Evolutionary conservation across 2,113 vertebrate species (phyloP).

Genomic region (Melanostigma gelatinosum): DNA sequence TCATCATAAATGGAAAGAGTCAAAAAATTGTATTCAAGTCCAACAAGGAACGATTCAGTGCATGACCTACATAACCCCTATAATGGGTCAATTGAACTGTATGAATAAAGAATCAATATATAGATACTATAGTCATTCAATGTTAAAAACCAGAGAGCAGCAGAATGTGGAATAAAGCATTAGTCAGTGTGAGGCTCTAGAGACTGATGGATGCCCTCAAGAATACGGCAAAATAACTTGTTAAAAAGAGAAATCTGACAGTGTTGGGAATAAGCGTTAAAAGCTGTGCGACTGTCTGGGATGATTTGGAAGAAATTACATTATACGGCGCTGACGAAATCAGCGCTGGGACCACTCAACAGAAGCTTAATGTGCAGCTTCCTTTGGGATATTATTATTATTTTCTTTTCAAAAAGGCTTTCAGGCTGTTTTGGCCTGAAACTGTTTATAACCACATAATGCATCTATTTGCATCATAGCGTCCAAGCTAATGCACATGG

Average conservation of each 20-base stretch:
- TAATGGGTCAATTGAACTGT: not conserved
- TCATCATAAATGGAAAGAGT: not conserved
- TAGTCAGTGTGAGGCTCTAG: not conserved
- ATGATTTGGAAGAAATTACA: constrained; percentile 21
- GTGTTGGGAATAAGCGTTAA: constrained; percentile 8
- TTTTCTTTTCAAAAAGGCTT: constrained; percentile 24
- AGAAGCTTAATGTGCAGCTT: constrained; percentile 40
- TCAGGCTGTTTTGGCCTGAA: constrained; percentile 12
- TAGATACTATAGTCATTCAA: constrained; percentile 38
- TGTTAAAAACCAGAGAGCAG: constrained; percentile 42
- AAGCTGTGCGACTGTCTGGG: constrained; percentile 6
- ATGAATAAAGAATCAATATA: constrained; percentile 43
- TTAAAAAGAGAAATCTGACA: not conserved
- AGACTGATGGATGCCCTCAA: constrained; percentile 9
- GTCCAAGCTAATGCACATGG: not conserved
- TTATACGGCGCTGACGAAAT: constrained; percentile 30
- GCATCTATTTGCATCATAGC: not conserved
- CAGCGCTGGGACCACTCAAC: constrained; percentile 17
- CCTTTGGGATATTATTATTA: not conserved
- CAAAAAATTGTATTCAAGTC: not conserved
- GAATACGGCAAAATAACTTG: constrained; percentile 9
- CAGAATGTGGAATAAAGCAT: constrained; percentile 24
- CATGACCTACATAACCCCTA: constrained; percentile 14
- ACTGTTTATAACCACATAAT: not conserved
- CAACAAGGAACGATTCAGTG: not conserved